phyloP scores from a whole-genome alignment of 35 echinoderm and acorn worm species.

The Apostichopus parvimensis region DNA sequence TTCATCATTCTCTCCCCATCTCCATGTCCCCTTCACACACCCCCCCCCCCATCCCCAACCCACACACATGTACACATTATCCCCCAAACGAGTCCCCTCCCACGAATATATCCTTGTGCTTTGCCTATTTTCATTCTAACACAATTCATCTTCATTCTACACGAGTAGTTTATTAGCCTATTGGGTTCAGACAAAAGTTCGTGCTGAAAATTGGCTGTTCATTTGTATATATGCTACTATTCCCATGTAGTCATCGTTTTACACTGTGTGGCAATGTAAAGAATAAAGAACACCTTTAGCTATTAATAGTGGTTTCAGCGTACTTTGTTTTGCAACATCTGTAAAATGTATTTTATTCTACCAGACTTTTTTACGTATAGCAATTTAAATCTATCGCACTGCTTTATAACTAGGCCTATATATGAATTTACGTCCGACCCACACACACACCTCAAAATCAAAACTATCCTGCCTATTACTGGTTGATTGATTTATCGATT shows the following conservation, averaged over 20 bases:
- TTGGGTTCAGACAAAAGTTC: too few relatives aligned
- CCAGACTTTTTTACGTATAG: too few relatives aligned
- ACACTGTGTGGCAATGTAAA: too few relatives aligned
- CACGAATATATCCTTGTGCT: neutral
- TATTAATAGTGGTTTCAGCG: too few relatives aligned
- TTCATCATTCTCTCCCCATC: neutral
- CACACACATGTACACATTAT: neutral
- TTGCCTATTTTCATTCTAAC: neutral
- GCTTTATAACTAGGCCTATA: neutral
- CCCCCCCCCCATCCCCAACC: neutral
- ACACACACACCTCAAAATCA: neutral
- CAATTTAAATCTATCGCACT: neutral
- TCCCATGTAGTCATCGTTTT: too few relatives aligned
- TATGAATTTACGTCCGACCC: neutral
- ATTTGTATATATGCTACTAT: too few relatives aligned
- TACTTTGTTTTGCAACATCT: too few relatives aligned
- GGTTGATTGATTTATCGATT: conserved; percentile 1
- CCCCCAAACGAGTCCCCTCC: too few relatives aligned
- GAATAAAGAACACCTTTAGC: too few relatives aligned
- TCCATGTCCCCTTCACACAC: neutral
- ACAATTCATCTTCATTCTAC: neutral
- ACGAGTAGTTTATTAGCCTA: too few relatives aligned
- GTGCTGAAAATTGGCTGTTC: too few relatives aligned
- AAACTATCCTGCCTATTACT: neutral
- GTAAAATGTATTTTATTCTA: too few relatives aligned